These are phyloP conservation scores for Salvelinus namaycush DNA, from an alignment of 2,113 vertebrate species.

Conservation along the genomic window DNA sequence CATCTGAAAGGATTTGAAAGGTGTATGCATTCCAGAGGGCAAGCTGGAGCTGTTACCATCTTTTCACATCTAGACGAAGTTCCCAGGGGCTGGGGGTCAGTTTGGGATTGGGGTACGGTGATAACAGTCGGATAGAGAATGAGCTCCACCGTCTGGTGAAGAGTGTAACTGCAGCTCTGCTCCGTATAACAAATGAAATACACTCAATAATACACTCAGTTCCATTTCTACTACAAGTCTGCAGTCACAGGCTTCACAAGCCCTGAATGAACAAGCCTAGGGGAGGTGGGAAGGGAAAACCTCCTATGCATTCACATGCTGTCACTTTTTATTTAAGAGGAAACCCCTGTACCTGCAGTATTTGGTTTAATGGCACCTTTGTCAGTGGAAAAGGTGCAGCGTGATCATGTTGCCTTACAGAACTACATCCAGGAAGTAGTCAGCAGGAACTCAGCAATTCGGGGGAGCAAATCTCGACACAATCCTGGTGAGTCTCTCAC, in stretches of 20 bases:
- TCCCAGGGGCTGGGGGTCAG: neutral
- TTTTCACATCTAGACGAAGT: too few species aligned
- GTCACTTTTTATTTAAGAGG: slow-evolving; percentile 20
- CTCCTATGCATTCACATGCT: slow-evolving; percentile 45
- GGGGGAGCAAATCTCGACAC: neutral
- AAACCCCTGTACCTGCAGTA: slow-evolving; percentile 56
- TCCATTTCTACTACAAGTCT: slow-evolving; percentile 30
- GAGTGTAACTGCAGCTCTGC: neutral
- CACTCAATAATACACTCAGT: slow-evolving; percentile 10
- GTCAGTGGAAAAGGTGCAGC: slow-evolving; percentile 30
- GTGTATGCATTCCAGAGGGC: too few species aligned
- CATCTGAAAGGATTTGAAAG: too few species aligned
- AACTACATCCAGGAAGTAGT: slow-evolving; percentile 52
- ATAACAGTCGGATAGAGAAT: neutral
- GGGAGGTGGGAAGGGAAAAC: slow-evolving; percentile 59
- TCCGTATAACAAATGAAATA: neutral
- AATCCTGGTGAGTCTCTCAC: neutral
- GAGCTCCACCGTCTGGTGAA: neutral
- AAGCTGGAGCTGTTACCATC: too few species aligned
- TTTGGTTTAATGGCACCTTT: slow-evolving; percentile 46
- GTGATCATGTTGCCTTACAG: slow-evolving; percentile 55
- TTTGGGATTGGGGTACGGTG: neutral
- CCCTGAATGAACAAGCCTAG: slow-evolving; percentile 47
- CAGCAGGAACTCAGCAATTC: slow-evolving; percentile 56
- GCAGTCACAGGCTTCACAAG: slow-evolving; percentile 46